Conservation (phyloP, 2,888 invertebrate genomes). For the Chrysolina oricalcia region DNA sequence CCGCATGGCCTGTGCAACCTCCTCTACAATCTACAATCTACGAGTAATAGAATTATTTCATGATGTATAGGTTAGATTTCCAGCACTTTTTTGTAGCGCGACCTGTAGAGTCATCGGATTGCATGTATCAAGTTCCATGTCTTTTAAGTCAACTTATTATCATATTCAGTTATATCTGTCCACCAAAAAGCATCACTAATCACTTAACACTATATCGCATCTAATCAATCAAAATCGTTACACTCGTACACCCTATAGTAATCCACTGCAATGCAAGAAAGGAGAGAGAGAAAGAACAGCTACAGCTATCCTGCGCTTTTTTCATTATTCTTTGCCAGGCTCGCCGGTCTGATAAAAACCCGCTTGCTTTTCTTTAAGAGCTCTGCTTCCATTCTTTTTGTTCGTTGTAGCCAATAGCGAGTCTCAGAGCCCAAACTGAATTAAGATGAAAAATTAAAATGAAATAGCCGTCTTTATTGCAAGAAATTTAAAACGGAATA, state of each 20-base stretch:
- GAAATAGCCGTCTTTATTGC: conserved; percentile 68
- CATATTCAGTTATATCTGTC: too few species aligned
- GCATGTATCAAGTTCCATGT: too few species aligned
- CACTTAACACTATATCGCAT: background rate
- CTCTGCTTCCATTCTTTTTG: conserved; percentile 54
- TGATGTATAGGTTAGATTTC: too few species aligned
- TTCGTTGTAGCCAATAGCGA: conserved; percentile 35
- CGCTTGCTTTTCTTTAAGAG: conserved; percentile 58
- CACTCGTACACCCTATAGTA: conserved; percentile 6
- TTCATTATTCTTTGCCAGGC: conserved; percentile 55
- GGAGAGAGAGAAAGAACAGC: conserved; percentile 38
- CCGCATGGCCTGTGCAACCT: too few species aligned
- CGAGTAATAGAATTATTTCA: too few species aligned
- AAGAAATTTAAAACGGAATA: conserved; percentile 67
- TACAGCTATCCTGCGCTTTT: conserved; percentile 54
- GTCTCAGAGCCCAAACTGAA: conserved; percentile 63
- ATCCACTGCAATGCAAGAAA: conserved; percentile 35
- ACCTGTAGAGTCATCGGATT: too few species aligned
- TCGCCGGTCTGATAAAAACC: conserved; percentile 52
- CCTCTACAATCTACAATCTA: too few species aligned
- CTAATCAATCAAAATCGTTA: background rate
- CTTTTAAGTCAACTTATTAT: too few species aligned
- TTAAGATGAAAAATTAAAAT: conserved; percentile 69
- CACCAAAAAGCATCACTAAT: background rate
- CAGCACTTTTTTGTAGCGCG: too few species aligned